These are phyloP conservation scores for Drosophila siamana DNA, from an alignment of 2,888 invertebrate genomes.

Conservation along the genomic window DNA sequence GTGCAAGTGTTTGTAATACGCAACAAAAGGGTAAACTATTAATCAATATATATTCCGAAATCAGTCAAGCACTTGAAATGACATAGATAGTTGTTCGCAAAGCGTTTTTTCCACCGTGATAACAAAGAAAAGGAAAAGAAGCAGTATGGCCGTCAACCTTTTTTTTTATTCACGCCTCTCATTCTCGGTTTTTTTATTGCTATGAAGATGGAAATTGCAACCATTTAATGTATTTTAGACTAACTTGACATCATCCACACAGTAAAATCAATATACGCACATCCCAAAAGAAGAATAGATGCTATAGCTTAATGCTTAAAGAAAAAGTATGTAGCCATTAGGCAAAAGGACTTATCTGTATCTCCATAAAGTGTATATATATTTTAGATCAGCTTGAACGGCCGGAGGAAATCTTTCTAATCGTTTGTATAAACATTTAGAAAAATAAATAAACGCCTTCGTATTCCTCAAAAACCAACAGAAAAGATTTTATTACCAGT, in stretches of 20 bases:
- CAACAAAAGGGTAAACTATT: conserved; percentile 9
- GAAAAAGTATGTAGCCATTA: no score
- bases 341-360: no score
- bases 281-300: no score
- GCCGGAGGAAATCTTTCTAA: no score
- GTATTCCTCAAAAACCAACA: neutral
- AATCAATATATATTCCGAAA: neutral
- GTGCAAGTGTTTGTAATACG: conserved; percentile 12
- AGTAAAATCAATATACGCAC: no score
- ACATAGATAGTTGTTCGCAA: neutral
- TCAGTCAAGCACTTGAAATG: neutral
- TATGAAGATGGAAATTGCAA: neutral
- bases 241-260: no score
- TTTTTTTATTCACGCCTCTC: neutral
- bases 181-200: neutral
- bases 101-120: neutral
- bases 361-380: no score
- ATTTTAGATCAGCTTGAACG: no score
- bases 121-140: neutral
- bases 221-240: neutral
- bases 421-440: neutral
- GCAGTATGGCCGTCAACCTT: neutral
- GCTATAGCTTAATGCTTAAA: no score
- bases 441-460: neutral
- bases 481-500: neutral